Evolutionary conservation across 2,113 vertebrate genomes (phyloP).

Genomic region (Buteo buteo): DNA sequence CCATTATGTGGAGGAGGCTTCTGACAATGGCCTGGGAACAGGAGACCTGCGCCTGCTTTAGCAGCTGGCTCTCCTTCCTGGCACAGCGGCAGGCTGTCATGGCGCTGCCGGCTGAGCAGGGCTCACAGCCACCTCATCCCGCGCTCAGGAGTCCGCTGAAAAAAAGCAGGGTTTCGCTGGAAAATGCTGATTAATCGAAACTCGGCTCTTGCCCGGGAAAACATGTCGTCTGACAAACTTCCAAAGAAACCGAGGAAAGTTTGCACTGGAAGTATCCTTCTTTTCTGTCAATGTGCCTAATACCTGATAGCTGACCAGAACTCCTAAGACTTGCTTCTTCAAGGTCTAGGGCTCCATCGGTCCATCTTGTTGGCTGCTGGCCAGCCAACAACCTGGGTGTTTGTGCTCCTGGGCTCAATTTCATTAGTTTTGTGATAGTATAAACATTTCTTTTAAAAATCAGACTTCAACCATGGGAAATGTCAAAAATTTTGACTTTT

Average conservation of each 20-base stretch:
- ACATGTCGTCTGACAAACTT: not conserved
- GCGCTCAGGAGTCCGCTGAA: not conserved
- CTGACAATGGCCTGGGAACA: conserved; percentile 36
- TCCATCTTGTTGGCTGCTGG: not conserved
- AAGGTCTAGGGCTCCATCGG: not conserved
- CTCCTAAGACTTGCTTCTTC: not conserved
- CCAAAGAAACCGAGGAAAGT: not conserved
- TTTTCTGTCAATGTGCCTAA: not conserved
- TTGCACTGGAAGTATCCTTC: not conserved
- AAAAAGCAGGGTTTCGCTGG: not conserved
- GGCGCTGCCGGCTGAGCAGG: accelerated
- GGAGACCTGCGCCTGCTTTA: not conserved
- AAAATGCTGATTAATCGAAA: conserved; percentile 10
- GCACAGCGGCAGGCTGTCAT: conserved; percentile 28
- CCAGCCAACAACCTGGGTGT: not conserved
- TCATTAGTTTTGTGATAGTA: not conserved
- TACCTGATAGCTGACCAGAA: not conserved
- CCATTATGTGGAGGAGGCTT: conserved; percentile 34
- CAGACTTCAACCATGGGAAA: not conserved
- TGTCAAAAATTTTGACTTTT: not conserved
- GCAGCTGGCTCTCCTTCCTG: conserved; percentile 61
- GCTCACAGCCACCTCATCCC: conserved; percentile 40
- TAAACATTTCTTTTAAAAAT: not conserved
- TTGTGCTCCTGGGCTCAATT: not conserved
- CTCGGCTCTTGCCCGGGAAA: not conserved